A percentile compares a stretch with the other conserved stretches of the same genome.
Evolutionary conservation across 2,113 vertebrate genomes (phyloP).

Genomic region (Pseudonaja textilis): DNA sequence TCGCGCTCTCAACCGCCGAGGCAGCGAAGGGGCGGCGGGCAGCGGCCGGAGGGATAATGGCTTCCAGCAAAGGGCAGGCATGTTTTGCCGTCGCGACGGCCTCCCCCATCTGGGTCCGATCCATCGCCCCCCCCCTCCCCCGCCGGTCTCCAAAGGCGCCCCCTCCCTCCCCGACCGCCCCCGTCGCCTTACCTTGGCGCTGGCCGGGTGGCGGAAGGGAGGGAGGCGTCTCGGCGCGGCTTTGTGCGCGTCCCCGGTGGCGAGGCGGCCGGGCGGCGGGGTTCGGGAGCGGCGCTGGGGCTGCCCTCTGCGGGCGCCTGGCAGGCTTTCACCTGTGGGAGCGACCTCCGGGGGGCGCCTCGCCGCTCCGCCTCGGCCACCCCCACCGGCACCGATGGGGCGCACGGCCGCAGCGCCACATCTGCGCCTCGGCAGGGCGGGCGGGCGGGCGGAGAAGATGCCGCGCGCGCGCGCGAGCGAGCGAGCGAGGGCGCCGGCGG

Average conservation of each 20-base stretch:
- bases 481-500: neutral
- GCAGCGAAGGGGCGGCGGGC: neutral
- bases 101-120: neutral
- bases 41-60: neutral
- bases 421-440: conserved; percentile 1
- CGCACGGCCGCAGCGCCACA: conserved; percentile 18
- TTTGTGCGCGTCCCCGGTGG: neutral
- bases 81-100: neutral
- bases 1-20: neutral
- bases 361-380: neutral
- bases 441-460: neutral
- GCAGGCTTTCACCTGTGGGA: neutral
- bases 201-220: neutral
- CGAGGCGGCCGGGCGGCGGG: neutral
- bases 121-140: too few species aligned
- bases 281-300: conserved; percentile 9
- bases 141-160: neutral
- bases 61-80: neutral
- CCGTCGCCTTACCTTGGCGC: neutral
- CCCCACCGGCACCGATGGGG: conserved; percentile 14
- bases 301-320: conserved; percentile 10
- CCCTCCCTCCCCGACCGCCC: too few species aligned
- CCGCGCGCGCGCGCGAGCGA: too few species aligned
- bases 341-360: neutral
- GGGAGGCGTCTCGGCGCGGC: neutral